Evolutionary conservation across 1,140 invertebrate genomes (phyloP), one percentile per base, ranked within the genome.

Genomic region (Trialeurodes vaporariorum): DNA sequence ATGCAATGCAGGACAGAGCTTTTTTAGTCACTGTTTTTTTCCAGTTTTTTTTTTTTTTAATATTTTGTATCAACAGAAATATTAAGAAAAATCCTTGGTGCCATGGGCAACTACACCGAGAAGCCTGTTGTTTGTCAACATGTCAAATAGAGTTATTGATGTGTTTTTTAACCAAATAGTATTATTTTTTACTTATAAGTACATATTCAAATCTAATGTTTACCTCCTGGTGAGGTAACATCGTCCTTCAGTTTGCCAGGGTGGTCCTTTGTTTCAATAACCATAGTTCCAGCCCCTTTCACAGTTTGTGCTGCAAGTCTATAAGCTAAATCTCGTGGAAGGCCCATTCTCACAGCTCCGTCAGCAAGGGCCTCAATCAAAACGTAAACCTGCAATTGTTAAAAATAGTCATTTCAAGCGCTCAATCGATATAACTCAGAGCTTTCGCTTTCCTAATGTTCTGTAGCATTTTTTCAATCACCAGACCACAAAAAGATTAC

Each of bases 241-340:
- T 94, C 92, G 77, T 96, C 94, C 76, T 94, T 94, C 60, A 97
- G 79, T 23, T 86, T 81, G 1, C 86, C 92, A 0, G 93, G 93
- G 80, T 96, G 93, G 40, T 81, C 81, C 0, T 84, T 86, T 13
- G 83, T 84, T 25, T 91, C 86, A n/a, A 87, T 78, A 23, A 89
- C 86, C 94, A 96, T 88, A 75, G 87, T 79, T 67, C 85, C 93
- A 11, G 93, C 86, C 0, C 96, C 96, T 58, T 94, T 77, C 17
- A 98, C 87, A 0, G 93, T 96, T 78, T 97, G 93, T 0, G 94
- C 86, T 0, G 94, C 94, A 60, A 98, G 78, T 72, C 87, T 85
- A 25, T 91, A 85, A 0, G 96, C 90, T 24, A 96, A 74, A 71
- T 93, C 88, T 61, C 96, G 79, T 0, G 92, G 89, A 40, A 98